phyloP scores from a whole-genome alignment of 2,797 vertebrate genomes.

The Rhynchonycteris naso region DNA sequence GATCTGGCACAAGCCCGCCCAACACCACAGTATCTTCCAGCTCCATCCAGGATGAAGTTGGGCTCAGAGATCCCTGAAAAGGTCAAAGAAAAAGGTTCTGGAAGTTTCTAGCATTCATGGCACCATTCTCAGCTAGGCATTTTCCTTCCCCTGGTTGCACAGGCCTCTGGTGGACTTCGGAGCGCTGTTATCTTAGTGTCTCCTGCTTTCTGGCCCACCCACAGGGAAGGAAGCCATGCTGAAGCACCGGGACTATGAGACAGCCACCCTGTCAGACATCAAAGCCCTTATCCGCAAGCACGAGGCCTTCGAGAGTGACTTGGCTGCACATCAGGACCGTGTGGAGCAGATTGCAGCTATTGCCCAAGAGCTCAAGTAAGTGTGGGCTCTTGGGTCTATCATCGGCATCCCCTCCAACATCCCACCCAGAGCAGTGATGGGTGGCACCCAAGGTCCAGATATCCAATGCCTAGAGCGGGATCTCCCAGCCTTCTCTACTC shows the following conservation, averaged over 20 bases:
- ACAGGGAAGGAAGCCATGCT: conserved; percentile 95
- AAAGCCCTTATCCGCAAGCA: conserved; percentile 96
- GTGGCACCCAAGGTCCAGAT: background rate
- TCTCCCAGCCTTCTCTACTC: background rate
- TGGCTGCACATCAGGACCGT: conserved; percentile 96
- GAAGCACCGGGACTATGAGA: conserved; percentile 94
- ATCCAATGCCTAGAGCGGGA: background rate
- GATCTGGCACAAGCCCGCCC: background rate
- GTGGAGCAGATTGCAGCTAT: conserved; percentile 98
- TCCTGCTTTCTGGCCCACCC: background rate
- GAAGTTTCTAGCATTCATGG: background rate
- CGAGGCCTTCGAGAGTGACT: conserved; percentile 96
- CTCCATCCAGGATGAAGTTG: background rate
- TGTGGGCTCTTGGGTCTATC: rapidly evolving
- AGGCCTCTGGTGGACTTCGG: background rate
- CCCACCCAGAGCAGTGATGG: background rate
- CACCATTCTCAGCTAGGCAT: rapidly evolving
- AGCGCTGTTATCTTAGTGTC: background rate
- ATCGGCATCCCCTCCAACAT: too few relatives aligned
- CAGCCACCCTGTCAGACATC: conserved; percentile 93
- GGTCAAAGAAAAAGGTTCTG: background rate
- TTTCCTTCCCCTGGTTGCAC: background rate
- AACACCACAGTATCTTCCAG: background rate
- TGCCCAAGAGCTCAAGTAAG: conserved; percentile 96
- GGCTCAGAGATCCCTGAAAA: background rate